Base-by-base conservation (phyloP, 2,113 vertebrate genomes). In the Percopsis transmontana region DNA sequence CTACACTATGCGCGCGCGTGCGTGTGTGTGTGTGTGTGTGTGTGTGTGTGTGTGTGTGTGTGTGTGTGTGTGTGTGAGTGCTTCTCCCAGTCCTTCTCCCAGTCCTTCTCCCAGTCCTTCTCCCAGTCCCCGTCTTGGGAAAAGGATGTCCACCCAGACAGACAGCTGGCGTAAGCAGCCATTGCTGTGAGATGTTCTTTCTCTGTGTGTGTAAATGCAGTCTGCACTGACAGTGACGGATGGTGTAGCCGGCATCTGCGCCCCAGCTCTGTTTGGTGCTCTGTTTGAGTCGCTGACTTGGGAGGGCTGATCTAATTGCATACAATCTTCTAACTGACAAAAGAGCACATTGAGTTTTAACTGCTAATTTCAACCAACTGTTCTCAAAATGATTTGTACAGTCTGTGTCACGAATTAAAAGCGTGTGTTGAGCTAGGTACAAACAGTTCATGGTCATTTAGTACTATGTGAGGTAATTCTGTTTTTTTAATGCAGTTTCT, bases 251-350 rank as follows among this genome's bases (percentile, higher is more conserved):
- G 23, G 66, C 81, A 63, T 82, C 74, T 86, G 75, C 87, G 82
- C 82, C 84, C 81, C 68, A 57, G 75, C 82, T 86, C 76, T 73
- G 79, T 87, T 89, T 85, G 77, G 83, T 80, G 83, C 69, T 41
- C 79, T 80, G 82, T 70, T 81, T 82, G 85, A 83, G 76, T 64
- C 76, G 23, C 51, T 51, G 73, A 72, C 53, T 33, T 74, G 79
- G 72, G 75, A 84, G 82, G 81, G 83, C 79, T 87, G 76, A 89
- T 88, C 88, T 85, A 70, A 76, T 71, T 66, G 71, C 80, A 64
- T 81, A 79, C 27, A 33, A 33, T 33, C 27, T 33, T 82, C 81
- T 44, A 66, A 62, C 72, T 87, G 84, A 87, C 82, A 86, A 86
- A 83, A 7, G 84, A 84, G 79, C 80, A 86, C 78, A 79, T 77